Percentiles rank a stretch among this genome's conserved stretches.
phyloP scores from a whole-genome alignment of 2,888 invertebrate genomes.

The Dryocosmus kuriphilus region DNA sequence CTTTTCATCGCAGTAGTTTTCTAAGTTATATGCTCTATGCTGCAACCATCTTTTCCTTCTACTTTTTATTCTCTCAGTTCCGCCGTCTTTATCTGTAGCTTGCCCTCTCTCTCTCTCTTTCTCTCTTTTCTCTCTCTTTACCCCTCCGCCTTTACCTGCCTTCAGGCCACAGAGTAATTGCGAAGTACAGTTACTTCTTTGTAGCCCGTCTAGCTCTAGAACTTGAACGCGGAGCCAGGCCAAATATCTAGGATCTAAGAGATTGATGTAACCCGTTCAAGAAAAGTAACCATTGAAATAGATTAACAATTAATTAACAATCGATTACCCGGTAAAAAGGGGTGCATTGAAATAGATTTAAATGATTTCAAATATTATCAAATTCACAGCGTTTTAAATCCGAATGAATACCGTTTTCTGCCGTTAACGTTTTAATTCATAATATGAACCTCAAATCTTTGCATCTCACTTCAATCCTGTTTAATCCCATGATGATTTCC shows the following conservation, averaged over 20 bases:
- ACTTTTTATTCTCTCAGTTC: slow-evolving; percentile 21
- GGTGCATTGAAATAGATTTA: too few species aligned
- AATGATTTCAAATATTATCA: too few species aligned
- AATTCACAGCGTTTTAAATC: too few species aligned
- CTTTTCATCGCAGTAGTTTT: slow-evolving; percentile 19
- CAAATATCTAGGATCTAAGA: slow-evolving; percentile 18
- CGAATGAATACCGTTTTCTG: too few species aligned
- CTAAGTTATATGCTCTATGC: background rate
- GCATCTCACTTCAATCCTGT: too few species aligned
- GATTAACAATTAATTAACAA: slow-evolving; percentile 10
- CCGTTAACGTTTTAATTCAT: too few species aligned
- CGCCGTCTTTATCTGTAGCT: slow-evolving; percentile 44
- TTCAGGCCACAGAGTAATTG: slow-evolving; percentile 56
- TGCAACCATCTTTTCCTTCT: slow-evolving; percentile 13
- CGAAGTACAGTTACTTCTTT: slow-evolving; percentile 63
- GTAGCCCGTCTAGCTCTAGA: slow-evolving; percentile 51
- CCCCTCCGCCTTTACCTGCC: background rate
- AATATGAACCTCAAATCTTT: too few species aligned
- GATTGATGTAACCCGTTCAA: background rate
- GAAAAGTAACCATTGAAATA: background rate
- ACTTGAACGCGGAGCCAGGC: slow-evolving; percentile 43
- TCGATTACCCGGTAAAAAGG: too few species aligned
- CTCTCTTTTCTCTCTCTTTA: too few species aligned
- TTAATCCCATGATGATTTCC: too few species aligned
- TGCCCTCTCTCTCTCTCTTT: background rate